Percentiles rank a stretch among this genome's conserved stretches.
Evolutionary conservation across 2,113 vertebrate species (phyloP).

Genomic region (Odocoileus virginianus): DNA sequence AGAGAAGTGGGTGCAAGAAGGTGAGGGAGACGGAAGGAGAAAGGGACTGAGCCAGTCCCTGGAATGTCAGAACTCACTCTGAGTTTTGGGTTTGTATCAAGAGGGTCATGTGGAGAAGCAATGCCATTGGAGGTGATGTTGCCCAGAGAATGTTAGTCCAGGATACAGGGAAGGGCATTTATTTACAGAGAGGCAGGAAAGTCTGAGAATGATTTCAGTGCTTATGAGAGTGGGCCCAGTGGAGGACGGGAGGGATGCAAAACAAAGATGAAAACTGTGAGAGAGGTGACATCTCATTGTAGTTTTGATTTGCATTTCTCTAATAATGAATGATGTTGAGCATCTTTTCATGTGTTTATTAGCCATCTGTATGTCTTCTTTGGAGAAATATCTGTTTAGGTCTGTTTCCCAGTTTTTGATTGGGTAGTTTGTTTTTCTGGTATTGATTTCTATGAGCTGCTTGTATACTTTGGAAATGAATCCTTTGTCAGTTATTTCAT

Average conservation of each 20-base stretch:
- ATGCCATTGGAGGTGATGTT: accelerated
- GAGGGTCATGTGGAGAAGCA: background rate
- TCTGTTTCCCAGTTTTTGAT: background rate
- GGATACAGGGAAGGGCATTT: background rate
- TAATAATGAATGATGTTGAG: background rate
- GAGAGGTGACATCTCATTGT: background rate
- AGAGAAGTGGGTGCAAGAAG: background rate
- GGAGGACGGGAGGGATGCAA: background rate
- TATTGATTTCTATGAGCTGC: background rate
- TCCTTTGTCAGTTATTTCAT: background rate
- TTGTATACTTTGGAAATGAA: background rate
- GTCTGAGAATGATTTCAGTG: background rate
- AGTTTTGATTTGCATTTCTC: background rate
- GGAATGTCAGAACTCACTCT: background rate
- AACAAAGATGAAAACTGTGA: background rate
- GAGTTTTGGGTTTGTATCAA: background rate
- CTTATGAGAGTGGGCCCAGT: background rate
- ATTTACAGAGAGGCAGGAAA: background rate
- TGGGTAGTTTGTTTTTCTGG: background rate
- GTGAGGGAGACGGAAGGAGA: background rate
- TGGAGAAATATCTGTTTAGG: background rate
- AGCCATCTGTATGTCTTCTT: background rate
- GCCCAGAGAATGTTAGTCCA: background rate
- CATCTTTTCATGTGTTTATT: background rate
- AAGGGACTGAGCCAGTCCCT: background rate